Conservation (phyloP, 2,113 vertebrate species). For the Phyllostomus discolor region DNA sequence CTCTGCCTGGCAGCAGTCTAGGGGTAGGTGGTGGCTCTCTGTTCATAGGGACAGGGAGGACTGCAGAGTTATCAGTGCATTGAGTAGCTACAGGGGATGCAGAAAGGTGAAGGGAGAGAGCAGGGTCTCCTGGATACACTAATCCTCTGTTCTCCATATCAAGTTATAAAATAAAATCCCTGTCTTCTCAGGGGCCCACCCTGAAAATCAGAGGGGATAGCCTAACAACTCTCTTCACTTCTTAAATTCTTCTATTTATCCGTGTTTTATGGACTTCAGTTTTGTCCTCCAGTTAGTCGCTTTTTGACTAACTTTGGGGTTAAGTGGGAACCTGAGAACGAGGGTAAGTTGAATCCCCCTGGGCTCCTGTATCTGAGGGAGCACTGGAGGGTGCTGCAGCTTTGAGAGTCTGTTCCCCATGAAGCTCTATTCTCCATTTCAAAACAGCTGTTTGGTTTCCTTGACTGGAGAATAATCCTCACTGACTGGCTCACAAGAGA, state of each 20-base stretch:
- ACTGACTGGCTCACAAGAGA: neutral
- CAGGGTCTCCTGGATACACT: neutral
- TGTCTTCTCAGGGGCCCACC: neutral
- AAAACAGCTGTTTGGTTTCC: neutral
- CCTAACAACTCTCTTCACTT: neutral
- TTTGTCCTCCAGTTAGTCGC: neutral
- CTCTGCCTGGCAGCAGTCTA: neutral
- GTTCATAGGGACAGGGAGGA: neutral
- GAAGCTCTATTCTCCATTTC: neutral
- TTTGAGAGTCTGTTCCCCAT: neutral
- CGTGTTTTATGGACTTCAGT: neutral
- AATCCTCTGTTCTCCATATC: neutral
- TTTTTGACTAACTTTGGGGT: neutral
- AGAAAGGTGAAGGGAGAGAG: neutral
- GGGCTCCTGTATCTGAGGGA: neutral
- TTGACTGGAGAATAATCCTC: neutral
- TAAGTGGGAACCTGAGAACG: neutral
- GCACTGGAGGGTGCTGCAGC: neutral
- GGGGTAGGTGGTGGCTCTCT: neutral
- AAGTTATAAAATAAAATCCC: neutral
- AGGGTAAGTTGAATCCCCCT: neutral
- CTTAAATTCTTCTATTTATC: neutral
- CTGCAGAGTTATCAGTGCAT: neutral
- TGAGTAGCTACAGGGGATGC: rapidly evolving
- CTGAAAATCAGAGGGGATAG: neutral